These are phyloP conservation scores for Cyanoramphus novaezelandiae DNA, from an alignment of 2,113 vertebrate genomes.

Conservation along the genomic window DNA sequence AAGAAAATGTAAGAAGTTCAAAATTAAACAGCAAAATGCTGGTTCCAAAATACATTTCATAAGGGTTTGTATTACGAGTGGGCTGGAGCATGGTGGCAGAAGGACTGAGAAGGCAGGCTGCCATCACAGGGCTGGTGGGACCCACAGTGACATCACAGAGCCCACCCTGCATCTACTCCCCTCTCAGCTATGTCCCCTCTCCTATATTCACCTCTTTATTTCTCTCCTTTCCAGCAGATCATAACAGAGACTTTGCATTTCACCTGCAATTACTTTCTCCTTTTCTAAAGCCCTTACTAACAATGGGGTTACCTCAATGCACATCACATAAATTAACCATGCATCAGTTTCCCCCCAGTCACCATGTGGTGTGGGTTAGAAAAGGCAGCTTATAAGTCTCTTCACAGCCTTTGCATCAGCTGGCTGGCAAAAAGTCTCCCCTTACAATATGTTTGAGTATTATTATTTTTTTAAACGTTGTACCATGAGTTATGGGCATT, in stretches of 20 bases:
- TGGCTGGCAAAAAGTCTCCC: neutral
- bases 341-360: neutral
- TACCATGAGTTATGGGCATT: neutral
- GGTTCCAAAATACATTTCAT: neutral
- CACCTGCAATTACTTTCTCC: neutral
- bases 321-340: neutral
- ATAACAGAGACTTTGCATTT: neutral
- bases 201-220: neutral
- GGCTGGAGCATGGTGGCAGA: neutral
- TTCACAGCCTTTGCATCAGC: neutral
- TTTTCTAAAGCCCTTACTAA: neutral
- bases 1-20: neutral
- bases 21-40: neutral
- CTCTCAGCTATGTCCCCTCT: neutral
- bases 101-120: neutral
- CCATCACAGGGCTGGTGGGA: neutral
- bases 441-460: neutral
- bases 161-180: neutral
- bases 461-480: neutral
- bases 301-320: neutral
- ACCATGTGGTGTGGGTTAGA: fast-evolving
- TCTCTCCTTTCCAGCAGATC: neutral
- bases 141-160: fast-evolving
- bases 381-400: neutral
- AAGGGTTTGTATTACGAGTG: neutral